phyloP scores from a whole-genome alignment of 2,888 invertebrate species.

The Hydropsyche betteni region DNA sequence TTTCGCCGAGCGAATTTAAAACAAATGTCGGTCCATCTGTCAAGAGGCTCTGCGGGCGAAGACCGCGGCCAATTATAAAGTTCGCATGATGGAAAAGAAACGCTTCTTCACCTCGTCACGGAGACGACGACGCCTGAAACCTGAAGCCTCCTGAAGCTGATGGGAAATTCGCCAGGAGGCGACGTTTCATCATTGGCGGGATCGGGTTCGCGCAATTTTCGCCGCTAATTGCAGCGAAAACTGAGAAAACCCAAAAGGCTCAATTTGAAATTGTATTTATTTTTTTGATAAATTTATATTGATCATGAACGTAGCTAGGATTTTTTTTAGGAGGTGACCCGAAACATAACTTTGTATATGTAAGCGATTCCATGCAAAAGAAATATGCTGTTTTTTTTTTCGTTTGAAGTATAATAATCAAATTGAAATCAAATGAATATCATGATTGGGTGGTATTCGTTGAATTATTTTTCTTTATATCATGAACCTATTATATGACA shows the following conservation, averaged over 20 bases:
- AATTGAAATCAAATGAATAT: no score
- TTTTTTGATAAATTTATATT: no score
- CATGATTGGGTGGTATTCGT: no score
- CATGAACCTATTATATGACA: no score
- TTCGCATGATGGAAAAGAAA: background rate
- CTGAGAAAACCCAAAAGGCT: background rate
- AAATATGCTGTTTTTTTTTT: no score
- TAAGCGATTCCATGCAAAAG: no score
- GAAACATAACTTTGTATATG: no score
- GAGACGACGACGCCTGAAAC: background rate
- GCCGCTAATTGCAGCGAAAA: constrained; percentile 10
- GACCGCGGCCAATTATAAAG: constrained; percentile 42
- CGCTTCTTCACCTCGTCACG: background rate
- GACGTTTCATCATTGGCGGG: constrained; percentile 10
- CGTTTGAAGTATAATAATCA: no score
- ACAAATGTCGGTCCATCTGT: constrained; percentile 15
- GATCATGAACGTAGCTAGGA: no score
- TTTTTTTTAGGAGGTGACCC: no score
- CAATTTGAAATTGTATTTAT: background rate
- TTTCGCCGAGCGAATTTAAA: background rate
- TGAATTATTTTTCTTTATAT: no score
- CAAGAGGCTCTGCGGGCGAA: background rate
- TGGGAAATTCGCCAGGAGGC: constrained; percentile 3
- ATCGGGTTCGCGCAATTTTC: constrained; percentile 22
- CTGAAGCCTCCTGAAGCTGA: background rate